Conservation (phyloP, 2,113 vertebrate species). For the Strix aluco region DNA sequence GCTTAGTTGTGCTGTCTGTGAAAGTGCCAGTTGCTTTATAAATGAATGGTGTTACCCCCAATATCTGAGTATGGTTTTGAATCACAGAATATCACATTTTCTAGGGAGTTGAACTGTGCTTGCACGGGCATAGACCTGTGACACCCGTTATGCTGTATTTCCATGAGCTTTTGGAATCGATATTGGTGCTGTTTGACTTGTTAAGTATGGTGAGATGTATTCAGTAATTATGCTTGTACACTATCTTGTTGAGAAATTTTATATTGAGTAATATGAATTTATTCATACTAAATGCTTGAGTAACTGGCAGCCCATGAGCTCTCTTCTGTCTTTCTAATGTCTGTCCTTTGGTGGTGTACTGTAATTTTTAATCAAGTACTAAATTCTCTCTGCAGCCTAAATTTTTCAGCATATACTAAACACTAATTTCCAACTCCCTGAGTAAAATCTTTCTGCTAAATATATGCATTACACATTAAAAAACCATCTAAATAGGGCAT, state of each 20-base stretch:
- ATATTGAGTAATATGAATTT: neutral
- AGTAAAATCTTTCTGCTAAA: neutral
- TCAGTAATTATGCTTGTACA: neutral
- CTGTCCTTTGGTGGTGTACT: neutral
- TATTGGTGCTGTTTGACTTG: neutral
- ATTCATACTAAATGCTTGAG: constrained; percentile 8
- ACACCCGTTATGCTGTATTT: fast-evolving
- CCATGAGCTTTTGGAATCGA: neutral
- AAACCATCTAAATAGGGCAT: neutral
- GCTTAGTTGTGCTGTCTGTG: neutral
- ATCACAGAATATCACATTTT: neutral
- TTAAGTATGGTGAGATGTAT: neutral
- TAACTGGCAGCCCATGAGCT: neutral
- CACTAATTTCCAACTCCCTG: constrained; percentile 19
- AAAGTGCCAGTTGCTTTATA: neutral
- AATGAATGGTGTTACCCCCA: neutral
- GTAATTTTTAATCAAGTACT: neutral
- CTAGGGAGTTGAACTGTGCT: fast-evolving
- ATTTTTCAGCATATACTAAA: constrained; percentile 39
- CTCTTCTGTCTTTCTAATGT: neutral
- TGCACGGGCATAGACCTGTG: neutral
- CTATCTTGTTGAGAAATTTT: neutral
- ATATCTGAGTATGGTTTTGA: neutral
- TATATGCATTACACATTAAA: constrained; percentile 1
- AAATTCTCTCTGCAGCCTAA: constrained; percentile 29